These are phyloP conservation scores for Euschistus heros DNA, from an alignment of 1,140 invertebrate species.

Conservation along the genomic window DNA sequence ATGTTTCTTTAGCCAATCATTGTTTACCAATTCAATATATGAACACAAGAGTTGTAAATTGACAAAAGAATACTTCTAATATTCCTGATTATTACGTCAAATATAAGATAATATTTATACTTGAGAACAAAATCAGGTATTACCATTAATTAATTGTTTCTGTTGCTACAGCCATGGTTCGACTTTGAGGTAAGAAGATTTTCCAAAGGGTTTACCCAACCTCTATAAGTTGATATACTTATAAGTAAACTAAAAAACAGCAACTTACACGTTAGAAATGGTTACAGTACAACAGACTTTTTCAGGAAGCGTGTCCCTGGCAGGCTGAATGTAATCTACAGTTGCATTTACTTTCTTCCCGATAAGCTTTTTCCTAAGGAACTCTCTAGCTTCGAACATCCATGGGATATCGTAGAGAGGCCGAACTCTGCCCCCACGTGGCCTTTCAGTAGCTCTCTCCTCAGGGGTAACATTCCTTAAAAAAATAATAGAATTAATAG, in stretches of 20 bases:
- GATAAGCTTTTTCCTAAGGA: conserved; percentile 88
- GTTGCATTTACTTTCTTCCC: conserved; percentile 89
- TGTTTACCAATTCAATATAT: too few relatives aligned
- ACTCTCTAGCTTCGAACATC: conserved; percentile 97
- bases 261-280: conserved; percentile 64
- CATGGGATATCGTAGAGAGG: conserved; percentile 95
- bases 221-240: too few relatives aligned
- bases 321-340: conserved; percentile 93
- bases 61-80: neutral
- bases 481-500: neutral
- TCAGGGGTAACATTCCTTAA: conserved; percentile 26
- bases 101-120: neutral
- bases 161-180: too few relatives aligned
- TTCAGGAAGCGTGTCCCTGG: conserved; percentile 84
- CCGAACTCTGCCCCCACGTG: conserved; percentile 47
- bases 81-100: neutral
- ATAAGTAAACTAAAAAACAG: too few relatives aligned
- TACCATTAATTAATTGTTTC: too few relatives aligned
- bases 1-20: too few relatives aligned
- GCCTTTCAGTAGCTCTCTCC: conserved; percentile 37
- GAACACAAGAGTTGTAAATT: neutral
- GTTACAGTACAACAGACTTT: conserved; percentile 90
- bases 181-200: too few relatives aligned
- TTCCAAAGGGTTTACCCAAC: too few relatives aligned
- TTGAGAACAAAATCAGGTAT: conserved; percentile 1